A percentile compares a stretch with the other conserved stretches of the same genome.
Evolutionary conservation across 2,113 vertebrate species (phyloP).

Genomic region (Isichthys henryi): DNA sequence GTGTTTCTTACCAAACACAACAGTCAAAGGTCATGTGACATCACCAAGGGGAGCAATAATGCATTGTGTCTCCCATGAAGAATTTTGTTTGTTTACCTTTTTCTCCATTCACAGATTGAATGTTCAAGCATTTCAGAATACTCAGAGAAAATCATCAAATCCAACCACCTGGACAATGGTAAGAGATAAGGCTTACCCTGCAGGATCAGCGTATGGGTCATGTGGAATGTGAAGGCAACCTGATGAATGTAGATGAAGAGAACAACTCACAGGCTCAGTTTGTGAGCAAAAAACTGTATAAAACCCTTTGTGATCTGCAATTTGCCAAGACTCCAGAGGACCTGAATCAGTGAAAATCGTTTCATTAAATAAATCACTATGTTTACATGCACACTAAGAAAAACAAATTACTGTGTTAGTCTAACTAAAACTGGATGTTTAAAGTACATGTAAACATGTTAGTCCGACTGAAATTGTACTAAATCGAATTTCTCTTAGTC

Average conservation of each 20-base stretch:
- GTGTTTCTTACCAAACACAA: background rate
- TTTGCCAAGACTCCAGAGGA: background rate
- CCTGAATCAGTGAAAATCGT: background rate
- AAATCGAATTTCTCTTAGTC: too few relatives aligned
- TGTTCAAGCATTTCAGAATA: slow-evolving; percentile 98
- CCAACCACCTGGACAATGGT: slow-evolving; percentile 93
- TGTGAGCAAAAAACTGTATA: background rate
- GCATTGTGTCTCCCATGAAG: background rate
- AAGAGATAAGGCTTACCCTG: slow-evolving; percentile 41
- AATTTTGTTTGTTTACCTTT: slow-evolving; percentile 1
- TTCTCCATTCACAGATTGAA: slow-evolving; percentile 72
- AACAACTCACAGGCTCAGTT: background rate
- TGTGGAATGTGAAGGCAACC: background rate
- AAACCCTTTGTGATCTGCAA: background rate
- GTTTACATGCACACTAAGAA: too few relatives aligned
- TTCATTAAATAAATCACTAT: background rate
- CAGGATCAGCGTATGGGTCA: background rate
- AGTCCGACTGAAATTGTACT: too few relatives aligned
- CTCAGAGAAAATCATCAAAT: slow-evolving; percentile 97
- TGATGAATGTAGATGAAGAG: background rate
- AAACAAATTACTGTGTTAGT: too few relatives aligned
- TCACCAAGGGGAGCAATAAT: background rate
- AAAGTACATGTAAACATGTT: too few relatives aligned
- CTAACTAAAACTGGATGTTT: too few relatives aligned
- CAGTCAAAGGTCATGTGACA: background rate